Percentiles rank a stretch among this genome's conserved stretches.
These are phyloP conservation scores for Kuschelorhynchus macadamiae DNA, from an alignment of 2,888 invertebrate species.

Conservation along the genomic window DNA sequence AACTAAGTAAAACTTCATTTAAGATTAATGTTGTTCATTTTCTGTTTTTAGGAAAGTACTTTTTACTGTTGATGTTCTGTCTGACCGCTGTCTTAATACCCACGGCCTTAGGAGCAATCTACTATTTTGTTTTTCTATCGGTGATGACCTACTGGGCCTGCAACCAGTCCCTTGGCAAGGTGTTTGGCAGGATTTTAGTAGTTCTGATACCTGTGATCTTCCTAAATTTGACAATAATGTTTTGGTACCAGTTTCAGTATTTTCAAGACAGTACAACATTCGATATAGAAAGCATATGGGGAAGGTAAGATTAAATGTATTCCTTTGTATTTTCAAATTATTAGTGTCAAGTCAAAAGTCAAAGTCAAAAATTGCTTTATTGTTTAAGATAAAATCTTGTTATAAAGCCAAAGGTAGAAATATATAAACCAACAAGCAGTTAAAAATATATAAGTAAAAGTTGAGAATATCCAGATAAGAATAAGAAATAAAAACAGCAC, in stretches of 20 bases:
- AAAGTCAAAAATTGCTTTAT: too few relatives aligned
- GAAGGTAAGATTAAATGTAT: conserved; percentile 18
- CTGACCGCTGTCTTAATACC: conserved; percentile 17
- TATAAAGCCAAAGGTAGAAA: too few relatives aligned
- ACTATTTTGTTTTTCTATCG: conserved; percentile 36
- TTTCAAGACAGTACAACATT: conserved; percentile 16
- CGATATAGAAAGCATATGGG: conserved; percentile 1
- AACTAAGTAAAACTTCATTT: too few relatives aligned
- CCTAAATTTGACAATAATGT: conserved; percentile 27
- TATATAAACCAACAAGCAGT: too few relatives aligned
- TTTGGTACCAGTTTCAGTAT: conserved; percentile 40
- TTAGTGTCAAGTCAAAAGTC: too few relatives aligned
- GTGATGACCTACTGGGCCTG: conserved; percentile 44
- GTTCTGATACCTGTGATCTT: conserved; percentile 30
- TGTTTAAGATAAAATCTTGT: too few relatives aligned
- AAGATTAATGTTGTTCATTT: too few relatives aligned
- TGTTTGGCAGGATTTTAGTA: conserved; percentile 25
- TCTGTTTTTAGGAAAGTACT: conserved; percentile 38
- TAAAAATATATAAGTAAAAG: too few relatives aligned
- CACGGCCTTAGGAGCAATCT: conserved; percentile 33
- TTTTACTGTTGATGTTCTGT: conserved; percentile 24
- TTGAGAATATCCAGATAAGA: too few relatives aligned
- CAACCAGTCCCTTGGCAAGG: conserved; percentile 24
- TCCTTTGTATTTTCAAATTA: too few relatives aligned
- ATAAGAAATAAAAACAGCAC: too few relatives aligned